Base-by-base conservation (phyloP, 1,140 invertebrate genomes). In the Papilio machaon region DNA sequence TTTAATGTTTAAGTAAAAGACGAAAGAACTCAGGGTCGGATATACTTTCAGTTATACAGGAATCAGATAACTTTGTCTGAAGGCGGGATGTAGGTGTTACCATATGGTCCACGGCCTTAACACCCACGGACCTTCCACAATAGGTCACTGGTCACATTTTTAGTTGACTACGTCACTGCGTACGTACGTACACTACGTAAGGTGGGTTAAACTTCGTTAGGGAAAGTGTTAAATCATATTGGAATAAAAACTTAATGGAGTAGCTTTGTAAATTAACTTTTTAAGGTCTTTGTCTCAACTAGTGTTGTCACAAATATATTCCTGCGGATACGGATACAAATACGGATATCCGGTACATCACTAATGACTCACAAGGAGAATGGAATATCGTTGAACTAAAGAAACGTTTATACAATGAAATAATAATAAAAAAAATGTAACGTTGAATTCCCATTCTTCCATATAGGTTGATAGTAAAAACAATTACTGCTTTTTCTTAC, bases 81-180 rank as follows among this genome's bases (percentile, higher is more conserved):
- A 70, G 86, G 85, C 80, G 85, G 80, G 15, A 38, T 46, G 87
- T 89, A 79, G 87, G 87, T 80, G 76, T 58, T 11, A 64, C 80
- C 87, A 88, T 88, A 83, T 87, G 87, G 81, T 85, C 60, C 52
- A 38, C 70, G 80, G 64, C 87, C 87, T 87, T 87, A 35, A 76
- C 85, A 81, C 81, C 85, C 82, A 82, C 83, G 67, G 43, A 74
- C 80, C 46, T 78, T 82, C 81, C 80, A 81, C 76, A 84, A 82
- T 83, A 83, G 81, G 83, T 86, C 84, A 64, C 52, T 78, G 15
- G 52, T 30, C 76, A 60, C 76, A 78, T 78, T 78, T 78, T 78
- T 78, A 60, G 7, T 52, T 77, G 30, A 17, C 15, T 30, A 78
- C 52, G 74, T 78, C 54, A 78, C 15, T 52, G 2, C 23, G 8